Conservation (phyloP, 1,140 invertebrate species). For the Homalodisca vitripennis region DNA sequence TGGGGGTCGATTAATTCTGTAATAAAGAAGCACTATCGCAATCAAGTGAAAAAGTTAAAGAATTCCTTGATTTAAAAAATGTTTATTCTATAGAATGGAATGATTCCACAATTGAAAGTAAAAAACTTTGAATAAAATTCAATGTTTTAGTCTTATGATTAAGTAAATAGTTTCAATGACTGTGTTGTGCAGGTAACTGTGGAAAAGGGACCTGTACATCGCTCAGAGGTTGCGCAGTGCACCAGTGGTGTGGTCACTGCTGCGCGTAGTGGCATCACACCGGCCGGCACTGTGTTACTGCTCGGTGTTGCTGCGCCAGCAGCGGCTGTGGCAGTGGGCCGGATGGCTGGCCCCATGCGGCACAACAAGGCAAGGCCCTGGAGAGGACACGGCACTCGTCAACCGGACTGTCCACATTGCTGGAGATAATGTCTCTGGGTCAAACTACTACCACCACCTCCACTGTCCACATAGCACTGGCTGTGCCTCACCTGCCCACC, state of each 20-base stretch:
- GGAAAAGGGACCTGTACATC: conserved; percentile 87
- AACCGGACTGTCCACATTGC: conserved; percentile 58
- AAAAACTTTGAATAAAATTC: too few relatives aligned
- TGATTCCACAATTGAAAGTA: too few relatives aligned
- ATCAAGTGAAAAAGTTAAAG: too few relatives aligned
- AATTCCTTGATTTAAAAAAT: too few relatives aligned
- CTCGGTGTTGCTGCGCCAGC: too few relatives aligned
- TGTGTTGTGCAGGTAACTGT: conserved; percentile 70
- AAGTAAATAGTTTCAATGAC: too few relatives aligned
- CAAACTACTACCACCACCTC: conserved; percentile 84
- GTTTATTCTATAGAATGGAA: too few relatives aligned
- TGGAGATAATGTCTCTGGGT: conserved; percentile 82
- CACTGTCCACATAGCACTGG: conserved; percentile 72
- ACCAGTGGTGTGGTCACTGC: conserved; percentile 78
- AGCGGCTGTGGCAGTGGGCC: conserved; percentile 78
- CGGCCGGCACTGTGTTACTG: conserved; percentile 81
- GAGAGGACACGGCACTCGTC: conserved; percentile 45
- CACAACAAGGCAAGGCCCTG: conserved; percentile 42
- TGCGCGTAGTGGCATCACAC: conserved; percentile 78
- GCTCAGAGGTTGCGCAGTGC: conserved; percentile 76
- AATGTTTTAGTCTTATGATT: too few relatives aligned
- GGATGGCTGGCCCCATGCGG: conserved; percentile 71
- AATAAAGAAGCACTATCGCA: too few relatives aligned
- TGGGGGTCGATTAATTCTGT: too few relatives aligned
- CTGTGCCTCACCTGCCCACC: conserved; percentile 76